Evolutionary conservation across 1,140 invertebrate species (phyloP), one percentile per base, ranked within the genome.

Genomic region (Caenorhabditis brenneri): DNA sequence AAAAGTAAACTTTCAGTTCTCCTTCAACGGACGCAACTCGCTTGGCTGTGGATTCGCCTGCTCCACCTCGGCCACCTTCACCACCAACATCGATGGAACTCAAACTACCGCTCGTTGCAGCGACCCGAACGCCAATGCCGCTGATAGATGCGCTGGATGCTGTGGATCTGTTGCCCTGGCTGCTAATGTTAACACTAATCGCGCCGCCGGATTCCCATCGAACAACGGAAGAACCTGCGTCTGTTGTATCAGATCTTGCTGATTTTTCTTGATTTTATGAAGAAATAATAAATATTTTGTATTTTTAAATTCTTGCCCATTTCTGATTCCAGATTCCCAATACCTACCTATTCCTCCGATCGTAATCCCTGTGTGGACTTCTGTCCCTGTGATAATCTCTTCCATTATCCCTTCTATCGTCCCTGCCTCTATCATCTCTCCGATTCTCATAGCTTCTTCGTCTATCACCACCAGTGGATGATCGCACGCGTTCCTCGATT

Each of bases 201-300:
- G 10, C 36, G 65, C 65, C 33, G 33, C 36, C 36, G 65, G 36
- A 15, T 74, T 74, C 36, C 65, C 65, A 24, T 74, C 65, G 65
- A 74, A 12, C 33, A 74, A 74, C 36, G 65, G 65, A 22, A 46
- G 65, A 74, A 74, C 36, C 36, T 74, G 65, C 29, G 36, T 74
- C 15, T 74, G 65, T 36, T 74, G 65, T 12, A 22, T 74, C 36
- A 42, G 65, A 65, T 36, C 36, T 39, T 36, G 29, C 22, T 42
- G 19, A 65, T 36, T 65, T 36, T 24, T 65, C 5, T n/a, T 15
- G 10, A 27, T 55, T 27, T 55, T 2, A 9, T 27, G n/a, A 55
- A n/a, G 24, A n/a, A n/a, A n/a, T 24, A 1, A 24, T 24, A 22
- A n/a, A 51, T 51, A 19, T 51, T 51, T 15, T 0, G 48, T 19